These are phyloP conservation scores for Gopherus flavomarginatus DNA, from an alignment of 2,113 vertebrate species.

Conservation along the genomic window DNA sequence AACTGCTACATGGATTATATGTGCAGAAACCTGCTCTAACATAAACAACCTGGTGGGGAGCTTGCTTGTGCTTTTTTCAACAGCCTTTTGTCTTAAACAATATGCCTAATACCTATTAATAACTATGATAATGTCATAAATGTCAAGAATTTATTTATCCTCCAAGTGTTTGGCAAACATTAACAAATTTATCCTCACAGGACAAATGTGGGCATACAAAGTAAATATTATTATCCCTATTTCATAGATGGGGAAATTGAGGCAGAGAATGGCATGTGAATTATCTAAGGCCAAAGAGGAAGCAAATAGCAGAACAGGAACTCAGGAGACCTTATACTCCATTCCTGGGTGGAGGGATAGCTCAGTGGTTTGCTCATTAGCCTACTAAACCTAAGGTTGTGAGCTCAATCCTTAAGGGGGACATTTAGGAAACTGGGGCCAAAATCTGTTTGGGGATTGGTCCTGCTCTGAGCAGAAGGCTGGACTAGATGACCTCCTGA, in stretches of 20 bases:
- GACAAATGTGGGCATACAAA: conserved; percentile 8
- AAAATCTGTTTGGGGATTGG: too few relatives aligned
- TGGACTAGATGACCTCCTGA: too few relatives aligned
- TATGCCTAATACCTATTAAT: background rate
- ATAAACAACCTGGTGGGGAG: background rate
- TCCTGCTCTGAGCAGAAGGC: too few relatives aligned
- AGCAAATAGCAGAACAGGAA: background rate
- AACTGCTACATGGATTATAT: background rate
- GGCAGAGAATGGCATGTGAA: background rate
- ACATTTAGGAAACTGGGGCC: too few relatives aligned
- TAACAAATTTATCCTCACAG: conserved; percentile 10
- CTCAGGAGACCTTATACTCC: background rate
- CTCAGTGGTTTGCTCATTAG: too few relatives aligned
- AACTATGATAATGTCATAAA: conserved; percentile 1
- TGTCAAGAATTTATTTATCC: background rate
- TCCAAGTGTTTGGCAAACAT: background rate
- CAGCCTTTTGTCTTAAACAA: background rate
- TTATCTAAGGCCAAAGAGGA: background rate
- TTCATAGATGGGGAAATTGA: background rate
- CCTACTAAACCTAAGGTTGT: too few relatives aligned
- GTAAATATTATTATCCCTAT: background rate
- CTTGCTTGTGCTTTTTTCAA: background rate
- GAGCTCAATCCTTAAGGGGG: too few relatives aligned
- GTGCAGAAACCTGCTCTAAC: conserved; percentile 25
- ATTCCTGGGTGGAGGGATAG: background rate